Percentiles rank a stretch among this genome's conserved stretches.
Conservation (phyloP, 2,797 vertebrate genomes). For the Astyanax mexicanus region DNA sequence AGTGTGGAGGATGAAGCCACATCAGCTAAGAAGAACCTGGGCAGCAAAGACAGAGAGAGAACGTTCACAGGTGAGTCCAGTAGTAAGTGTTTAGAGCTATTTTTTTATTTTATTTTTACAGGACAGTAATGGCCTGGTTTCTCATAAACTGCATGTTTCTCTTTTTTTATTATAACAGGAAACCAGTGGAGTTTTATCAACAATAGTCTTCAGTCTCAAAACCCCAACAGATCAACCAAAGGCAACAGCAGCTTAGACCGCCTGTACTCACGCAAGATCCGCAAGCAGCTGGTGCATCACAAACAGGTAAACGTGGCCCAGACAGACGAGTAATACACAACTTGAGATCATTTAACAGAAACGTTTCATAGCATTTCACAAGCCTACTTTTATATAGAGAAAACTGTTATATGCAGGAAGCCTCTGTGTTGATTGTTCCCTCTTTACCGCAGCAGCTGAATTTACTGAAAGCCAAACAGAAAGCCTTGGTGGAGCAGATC, state of each 20-base stretch:
- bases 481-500: conserved; percentile 99
- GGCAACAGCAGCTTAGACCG: conserved; percentile 95
- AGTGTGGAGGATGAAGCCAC: conserved; percentile 96
- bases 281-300: conserved; percentile 98
- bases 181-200: conserved; percentile 99
- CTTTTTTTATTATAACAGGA: conserved; percentile 71
- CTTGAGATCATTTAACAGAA: no score
- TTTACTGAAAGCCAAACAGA: conserved; percentile 99
- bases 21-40: conserved; percentile 92
- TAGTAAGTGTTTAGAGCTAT: no score
- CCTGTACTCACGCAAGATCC: conserved; percentile 97
- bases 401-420: conserved; percentile 7
- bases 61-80: conserved; percentile 83
- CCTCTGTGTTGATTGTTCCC: conserved; percentile 64
- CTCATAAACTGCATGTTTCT: no score
- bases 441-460: conserved; percentile 95
- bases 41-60: conserved; percentile 93
- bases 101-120: no score
- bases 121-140: no score
- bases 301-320: conserved; percentile 92
- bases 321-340: conserved; percentile 5
- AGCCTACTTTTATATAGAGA: no score
- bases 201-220: conserved; percentile 96
- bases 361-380: no score
- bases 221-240: conserved; percentile 89